These are phyloP conservation scores for Amphipoea lucens DNA, from an alignment of 2,888 invertebrate species.

Conservation along the genomic window DNA sequence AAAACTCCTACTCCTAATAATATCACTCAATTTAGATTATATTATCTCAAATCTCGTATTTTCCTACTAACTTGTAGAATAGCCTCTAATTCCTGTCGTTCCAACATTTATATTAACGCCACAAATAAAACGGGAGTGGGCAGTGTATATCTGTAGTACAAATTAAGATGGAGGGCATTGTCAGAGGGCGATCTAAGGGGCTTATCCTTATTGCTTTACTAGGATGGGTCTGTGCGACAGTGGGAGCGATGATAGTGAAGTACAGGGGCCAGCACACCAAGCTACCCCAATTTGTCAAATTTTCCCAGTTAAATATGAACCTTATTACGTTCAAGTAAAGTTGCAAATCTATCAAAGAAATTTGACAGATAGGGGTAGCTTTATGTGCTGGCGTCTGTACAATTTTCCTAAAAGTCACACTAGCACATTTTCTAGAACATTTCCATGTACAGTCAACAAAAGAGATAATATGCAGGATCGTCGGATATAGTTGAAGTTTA, in stretches of 20 bases:
- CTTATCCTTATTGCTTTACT: slow-evolving; percentile 58
- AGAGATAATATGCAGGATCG: too few species aligned
- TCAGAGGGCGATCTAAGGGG: slow-evolving; percentile 40
- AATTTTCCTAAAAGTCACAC: too few species aligned
- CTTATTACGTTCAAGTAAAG: too few species aligned
- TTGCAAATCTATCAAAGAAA: too few species aligned
- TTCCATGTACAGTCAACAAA: too few species aligned
- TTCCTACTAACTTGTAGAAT: not conserved
- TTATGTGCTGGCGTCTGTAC: too few species aligned
- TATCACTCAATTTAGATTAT: slow-evolving; percentile 10
- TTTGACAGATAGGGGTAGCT: too few species aligned
- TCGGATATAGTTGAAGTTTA: too few species aligned
- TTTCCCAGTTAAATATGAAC: too few species aligned
- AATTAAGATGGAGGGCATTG: slow-evolving; percentile 69
- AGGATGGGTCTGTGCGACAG: not conserved
- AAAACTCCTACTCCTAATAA: not conserved
- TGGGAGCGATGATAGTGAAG: not conserved
- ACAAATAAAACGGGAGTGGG: slow-evolving; percentile 58
- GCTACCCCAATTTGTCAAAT: too few species aligned
- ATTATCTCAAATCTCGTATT: not conserved
- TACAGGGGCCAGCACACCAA: too few species aligned
- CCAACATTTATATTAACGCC: slow-evolving; percentile 46
- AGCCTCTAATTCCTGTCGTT: slow-evolving; percentile 7
- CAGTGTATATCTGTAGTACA: slow-evolving; percentile 57
- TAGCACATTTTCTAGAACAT: too few species aligned